phyloP scores from a whole-genome alignment of 2,888 invertebrate species.

The Dicranocentrus wangi region DNA sequence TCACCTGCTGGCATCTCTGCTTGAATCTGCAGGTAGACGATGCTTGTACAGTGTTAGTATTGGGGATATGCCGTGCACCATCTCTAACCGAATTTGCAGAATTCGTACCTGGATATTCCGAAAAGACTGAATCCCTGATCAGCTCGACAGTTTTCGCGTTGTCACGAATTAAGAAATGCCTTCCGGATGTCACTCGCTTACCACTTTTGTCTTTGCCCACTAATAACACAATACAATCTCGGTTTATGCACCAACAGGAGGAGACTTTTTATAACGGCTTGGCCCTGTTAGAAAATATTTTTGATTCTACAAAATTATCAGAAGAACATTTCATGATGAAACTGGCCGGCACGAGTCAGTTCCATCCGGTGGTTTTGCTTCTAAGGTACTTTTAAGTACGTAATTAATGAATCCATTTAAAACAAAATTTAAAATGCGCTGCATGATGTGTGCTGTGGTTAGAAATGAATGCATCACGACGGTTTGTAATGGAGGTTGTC shows the following conservation, averaged over 20 bases:
- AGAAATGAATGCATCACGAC: slow-evolving; percentile 31
- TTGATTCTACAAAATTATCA: slow-evolving; percentile 18
- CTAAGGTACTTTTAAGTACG: slow-evolving; percentile 17
- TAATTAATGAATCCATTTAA: background rate
- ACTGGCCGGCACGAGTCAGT: slow-evolving; percentile 8
- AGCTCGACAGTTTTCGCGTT: slow-evolving; percentile 60
- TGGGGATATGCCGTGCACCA: slow-evolving; percentile 36
- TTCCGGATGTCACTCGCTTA: slow-evolving; percentile 54
- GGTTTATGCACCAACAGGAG: slow-evolving; percentile 38
- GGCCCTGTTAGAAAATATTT: slow-evolving; percentile 25
- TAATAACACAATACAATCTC: slow-evolving; percentile 12
- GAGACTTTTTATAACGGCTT: slow-evolving; percentile 29
- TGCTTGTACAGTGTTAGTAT: slow-evolving; percentile 21
- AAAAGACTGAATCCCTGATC: slow-evolving; percentile 68
- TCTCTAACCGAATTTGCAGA: slow-evolving; percentile 45
- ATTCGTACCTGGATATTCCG: slow-evolving; percentile 62
- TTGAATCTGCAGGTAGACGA: slow-evolving; percentile 32
- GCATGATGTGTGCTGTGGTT: background rate
- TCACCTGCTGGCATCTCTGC: slow-evolving; percentile 6
- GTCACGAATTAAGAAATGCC: slow-evolving; percentile 38
- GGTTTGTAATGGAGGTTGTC: slow-evolving; percentile 39
- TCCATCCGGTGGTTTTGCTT: slow-evolving; percentile 44
- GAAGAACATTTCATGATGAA: slow-evolving; percentile 55
- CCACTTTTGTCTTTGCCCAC: slow-evolving; percentile 42
- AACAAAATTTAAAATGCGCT: background rate